phyloP scores from a whole-genome alignment of 2,797 vertebrate genomes.

The Neomorphus geoffroyi region DNA sequence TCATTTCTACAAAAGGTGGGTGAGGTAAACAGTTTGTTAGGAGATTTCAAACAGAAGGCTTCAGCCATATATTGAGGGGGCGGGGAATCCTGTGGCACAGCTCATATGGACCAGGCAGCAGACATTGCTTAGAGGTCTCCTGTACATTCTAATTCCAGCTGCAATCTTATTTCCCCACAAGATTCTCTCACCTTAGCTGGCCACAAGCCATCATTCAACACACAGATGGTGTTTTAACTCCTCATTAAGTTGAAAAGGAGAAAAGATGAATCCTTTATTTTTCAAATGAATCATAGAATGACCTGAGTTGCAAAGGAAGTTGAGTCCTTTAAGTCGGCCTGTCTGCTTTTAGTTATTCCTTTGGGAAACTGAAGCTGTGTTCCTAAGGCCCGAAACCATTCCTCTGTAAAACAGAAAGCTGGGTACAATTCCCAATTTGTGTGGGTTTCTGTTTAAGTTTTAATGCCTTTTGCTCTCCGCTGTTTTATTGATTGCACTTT shows the following conservation, averaged over 20 bases:
- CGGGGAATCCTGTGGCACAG: neutral
- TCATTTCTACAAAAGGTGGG: conserved; percentile 61
- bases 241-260: neutral
- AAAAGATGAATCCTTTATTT: neutral
- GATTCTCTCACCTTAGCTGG: neutral
- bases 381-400: neutral
- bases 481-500: neutral
- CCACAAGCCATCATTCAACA: neutral
- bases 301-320: no score
- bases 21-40: neutral
- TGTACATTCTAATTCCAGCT: neutral
- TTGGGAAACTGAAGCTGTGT: neutral
- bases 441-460: neutral
- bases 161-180: neutral
- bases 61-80: neutral
- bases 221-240: neutral
- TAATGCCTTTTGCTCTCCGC: neutral
- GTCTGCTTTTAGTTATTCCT: neutral
- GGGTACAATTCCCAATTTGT: neutral
- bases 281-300: no score
- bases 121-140: neutral
- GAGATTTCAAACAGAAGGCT: neutral
- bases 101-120: neutral
- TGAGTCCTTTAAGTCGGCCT: neutral
- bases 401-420: neutral